Percentiles rank a stretch among this genome's conserved stretches.
Evolutionary conservation across 2,113 vertebrate species (phyloP).

Genomic region (Ellobius talpinus): DNA sequence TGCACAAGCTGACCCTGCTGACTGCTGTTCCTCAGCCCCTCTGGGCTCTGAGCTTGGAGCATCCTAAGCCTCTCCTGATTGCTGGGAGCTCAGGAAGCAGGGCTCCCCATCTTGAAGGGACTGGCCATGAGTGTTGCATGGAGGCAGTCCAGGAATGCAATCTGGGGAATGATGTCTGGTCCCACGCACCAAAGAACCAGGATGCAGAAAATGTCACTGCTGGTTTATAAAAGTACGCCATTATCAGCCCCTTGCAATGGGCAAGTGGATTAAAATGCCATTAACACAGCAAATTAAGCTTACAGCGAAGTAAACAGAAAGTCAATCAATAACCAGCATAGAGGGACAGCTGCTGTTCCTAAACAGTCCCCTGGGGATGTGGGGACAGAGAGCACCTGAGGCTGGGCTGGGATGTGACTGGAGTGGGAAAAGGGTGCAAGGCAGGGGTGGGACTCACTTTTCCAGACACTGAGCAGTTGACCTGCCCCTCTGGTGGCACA

Average conservation of each 20-base stretch:
- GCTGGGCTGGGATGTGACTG: too few relatives aligned
- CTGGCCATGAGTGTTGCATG: background rate
- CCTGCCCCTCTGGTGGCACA: background rate
- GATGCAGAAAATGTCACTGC: constrained; percentile 80
- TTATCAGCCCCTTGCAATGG: constrained; percentile 83
- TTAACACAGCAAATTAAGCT: constrained; percentile 88
- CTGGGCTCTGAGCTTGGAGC: background rate
- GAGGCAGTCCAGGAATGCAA: background rate
- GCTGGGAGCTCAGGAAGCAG: background rate
- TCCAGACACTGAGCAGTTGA: background rate
- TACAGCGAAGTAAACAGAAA: constrained; percentile 85
- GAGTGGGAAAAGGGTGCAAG: background rate
- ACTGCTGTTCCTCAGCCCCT: fast-evolving
- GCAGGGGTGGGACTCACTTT: background rate
- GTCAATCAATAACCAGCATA: constrained; percentile 82
- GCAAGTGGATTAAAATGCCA: constrained; percentile 86
- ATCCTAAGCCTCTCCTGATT: background rate
- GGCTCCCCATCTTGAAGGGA: background rate
- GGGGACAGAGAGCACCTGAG: background rate
- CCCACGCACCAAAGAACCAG: constrained; percentile 66
- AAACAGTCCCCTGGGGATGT: constrained; percentile 23
- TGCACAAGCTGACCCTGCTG: background rate
- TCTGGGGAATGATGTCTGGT: constrained; percentile 23
- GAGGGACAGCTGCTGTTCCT: constrained; percentile 74
- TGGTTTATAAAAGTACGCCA: constrained; percentile 63